phyloP scores from a whole-genome alignment of 2,888 invertebrate species.

The Nemoura dubitans region DNA sequence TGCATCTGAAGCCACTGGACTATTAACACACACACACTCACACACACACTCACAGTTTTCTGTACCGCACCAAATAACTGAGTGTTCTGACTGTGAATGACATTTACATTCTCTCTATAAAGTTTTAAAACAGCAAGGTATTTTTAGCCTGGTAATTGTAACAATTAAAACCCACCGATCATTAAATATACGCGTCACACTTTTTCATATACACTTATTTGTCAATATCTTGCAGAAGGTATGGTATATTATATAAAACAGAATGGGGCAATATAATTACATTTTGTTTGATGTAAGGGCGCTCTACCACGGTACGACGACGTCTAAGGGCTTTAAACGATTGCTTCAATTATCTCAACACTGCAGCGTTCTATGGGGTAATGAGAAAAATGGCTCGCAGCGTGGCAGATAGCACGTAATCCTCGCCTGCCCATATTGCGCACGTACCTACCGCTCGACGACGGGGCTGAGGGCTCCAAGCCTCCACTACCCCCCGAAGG shows the following conservation, averaged over 20 bases:
- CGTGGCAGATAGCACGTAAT: background rate
- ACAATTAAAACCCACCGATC: background rate
- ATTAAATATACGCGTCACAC: background rate
- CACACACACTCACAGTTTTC: no score
- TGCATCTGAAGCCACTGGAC: background rate
- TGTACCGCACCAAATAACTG: no score
- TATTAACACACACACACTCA: no score
- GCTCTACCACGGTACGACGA: background rate
- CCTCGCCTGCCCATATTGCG: background rate
- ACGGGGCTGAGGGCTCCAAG: no score
- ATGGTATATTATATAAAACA: background rate
- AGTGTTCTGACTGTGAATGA: no score
- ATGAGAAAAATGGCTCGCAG: constrained; percentile 5
- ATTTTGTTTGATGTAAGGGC: constrained; percentile 12
- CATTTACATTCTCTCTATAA: no score
- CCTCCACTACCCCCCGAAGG: background rate
- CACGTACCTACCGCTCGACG: background rate
- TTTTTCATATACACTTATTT: background rate
- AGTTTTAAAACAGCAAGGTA: no score
- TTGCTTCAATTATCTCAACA: background rate
- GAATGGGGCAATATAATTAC: background rate
- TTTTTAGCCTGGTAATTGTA: background rate
- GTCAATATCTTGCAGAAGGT: background rate
- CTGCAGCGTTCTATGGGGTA: background rate
- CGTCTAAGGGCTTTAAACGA: background rate